Evolutionary conservation across 2,113 vertebrate genomes (phyloP).

Genomic region (Muscicapa adusta): DNA sequence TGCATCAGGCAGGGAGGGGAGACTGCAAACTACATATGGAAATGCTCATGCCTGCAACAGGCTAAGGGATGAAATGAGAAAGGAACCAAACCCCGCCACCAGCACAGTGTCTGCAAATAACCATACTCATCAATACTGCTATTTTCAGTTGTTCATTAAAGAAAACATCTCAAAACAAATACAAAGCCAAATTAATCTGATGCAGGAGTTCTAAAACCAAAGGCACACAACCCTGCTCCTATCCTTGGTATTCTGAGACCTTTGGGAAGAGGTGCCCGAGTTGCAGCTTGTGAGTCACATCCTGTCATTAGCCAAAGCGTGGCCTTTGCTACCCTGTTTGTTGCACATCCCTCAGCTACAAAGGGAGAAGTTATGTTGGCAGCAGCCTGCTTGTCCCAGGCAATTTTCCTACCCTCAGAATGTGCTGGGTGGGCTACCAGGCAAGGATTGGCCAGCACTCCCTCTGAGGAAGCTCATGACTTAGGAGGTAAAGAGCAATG

Average conservation of each 20-base stretch:
- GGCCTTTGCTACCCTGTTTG: not conserved
- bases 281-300: not conserved
- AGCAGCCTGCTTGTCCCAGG: not conserved
- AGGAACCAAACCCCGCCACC: not conserved
- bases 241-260: not conserved
- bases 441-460: not conserved
- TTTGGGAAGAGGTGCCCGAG: not conserved
- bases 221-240: not conserved
- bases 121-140: not conserved
- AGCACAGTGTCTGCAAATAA: not conserved
- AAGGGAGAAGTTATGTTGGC: not conserved
- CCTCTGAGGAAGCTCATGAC: not conserved
- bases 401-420: not conserved
- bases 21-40: not conserved
- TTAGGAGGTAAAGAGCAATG: not conserved
- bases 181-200: not conserved
- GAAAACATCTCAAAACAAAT: not conserved
- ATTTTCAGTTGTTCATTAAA: not conserved
- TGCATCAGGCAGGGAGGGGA: not conserved
- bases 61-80: not conserved
- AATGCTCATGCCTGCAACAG: not conserved
- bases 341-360: not conserved
- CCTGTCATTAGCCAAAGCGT: not conserved
- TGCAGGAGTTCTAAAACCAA: not conserved
- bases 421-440: rapidly evolving